Conservation (phyloP, 2,113 vertebrate species). For the Zosterops lateralis region DNA sequence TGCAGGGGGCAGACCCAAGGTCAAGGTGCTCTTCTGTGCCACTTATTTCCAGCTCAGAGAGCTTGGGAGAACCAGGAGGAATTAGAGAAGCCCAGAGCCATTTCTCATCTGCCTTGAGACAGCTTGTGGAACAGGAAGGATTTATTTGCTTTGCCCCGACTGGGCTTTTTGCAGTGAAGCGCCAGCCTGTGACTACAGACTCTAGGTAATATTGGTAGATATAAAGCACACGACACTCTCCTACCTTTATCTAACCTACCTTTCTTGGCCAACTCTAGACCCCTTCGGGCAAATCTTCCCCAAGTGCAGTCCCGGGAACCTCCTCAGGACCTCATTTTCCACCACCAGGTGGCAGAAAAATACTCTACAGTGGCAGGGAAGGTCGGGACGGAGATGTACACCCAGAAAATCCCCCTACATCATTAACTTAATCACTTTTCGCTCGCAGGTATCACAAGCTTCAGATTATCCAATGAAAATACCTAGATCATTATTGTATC, state of each 20-base stretch:
- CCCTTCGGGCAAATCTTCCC: background rate
- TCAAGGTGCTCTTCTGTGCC: background rate
- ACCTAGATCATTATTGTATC: background rate
- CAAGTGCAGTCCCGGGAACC: too few relatives aligned
- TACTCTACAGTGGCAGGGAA: background rate
- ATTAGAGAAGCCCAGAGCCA: background rate
- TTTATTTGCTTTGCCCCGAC: background rate
- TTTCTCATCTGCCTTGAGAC: background rate
- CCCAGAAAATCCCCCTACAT: fast-evolving
- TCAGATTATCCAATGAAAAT: background rate
- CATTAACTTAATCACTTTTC: background rate
- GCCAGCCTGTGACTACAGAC: background rate
- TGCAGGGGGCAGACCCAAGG: background rate
- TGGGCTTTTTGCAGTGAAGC: fast-evolving
- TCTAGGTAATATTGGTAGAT: background rate
- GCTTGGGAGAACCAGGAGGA: background rate
- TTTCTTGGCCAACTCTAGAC: background rate
- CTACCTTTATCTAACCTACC: background rate
- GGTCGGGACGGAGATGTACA: fast-evolving
- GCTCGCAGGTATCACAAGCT: background rate
- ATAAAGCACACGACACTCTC: fast-evolving
- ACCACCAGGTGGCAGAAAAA: slow-evolving; percentile 41
- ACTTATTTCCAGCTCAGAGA: background rate
- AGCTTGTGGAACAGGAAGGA: background rate
- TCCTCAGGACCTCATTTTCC: background rate